These are phyloP conservation scores for Centrocercus urophasianus DNA, from an alignment of 2,113 vertebrate genomes.

Conservation along the genomic window DNA sequence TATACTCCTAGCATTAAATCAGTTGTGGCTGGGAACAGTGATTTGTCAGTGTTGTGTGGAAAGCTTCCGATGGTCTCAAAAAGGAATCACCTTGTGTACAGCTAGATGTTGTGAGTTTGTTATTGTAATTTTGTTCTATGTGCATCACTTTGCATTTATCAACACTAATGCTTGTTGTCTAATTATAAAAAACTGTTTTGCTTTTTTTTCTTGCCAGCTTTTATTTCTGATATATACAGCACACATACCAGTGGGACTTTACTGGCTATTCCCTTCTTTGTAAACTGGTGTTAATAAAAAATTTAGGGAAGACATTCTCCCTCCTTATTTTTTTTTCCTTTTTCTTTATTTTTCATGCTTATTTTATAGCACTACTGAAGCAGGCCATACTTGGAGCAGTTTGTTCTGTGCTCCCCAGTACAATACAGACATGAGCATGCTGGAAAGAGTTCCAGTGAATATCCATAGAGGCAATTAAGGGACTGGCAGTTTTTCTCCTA, in stretches of 20 bases:
- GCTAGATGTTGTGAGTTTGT: background rate
- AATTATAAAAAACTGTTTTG: background rate
- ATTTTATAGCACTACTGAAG: background rate
- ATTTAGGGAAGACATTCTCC: background rate
- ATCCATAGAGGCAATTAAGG: background rate
- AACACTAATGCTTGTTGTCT: background rate
- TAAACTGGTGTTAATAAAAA: background rate
- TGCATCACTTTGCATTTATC: background rate
- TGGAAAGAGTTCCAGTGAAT: background rate
- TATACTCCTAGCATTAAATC: background rate
- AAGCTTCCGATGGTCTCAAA: background rate
- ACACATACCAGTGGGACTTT: rapidly evolving
- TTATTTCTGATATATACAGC: background rate
- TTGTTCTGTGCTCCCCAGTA: background rate
- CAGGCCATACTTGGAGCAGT: background rate
- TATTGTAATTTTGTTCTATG: background rate
- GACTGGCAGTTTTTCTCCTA: background rate
- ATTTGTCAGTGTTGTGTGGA: background rate
- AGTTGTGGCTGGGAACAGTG: background rate
- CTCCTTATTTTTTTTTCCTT: no score
- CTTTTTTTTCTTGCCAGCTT: background rate
- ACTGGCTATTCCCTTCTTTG: background rate
- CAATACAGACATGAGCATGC: background rate
- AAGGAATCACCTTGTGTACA: background rate
- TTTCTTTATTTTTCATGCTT: no score